A percentile compares a stretch with the other conserved stretches of the same genome.
These are phyloP conservation scores for Falco punctatus DNA, from an alignment of 2,113 vertebrate genomes.

Conservation along the genomic window DNA sequence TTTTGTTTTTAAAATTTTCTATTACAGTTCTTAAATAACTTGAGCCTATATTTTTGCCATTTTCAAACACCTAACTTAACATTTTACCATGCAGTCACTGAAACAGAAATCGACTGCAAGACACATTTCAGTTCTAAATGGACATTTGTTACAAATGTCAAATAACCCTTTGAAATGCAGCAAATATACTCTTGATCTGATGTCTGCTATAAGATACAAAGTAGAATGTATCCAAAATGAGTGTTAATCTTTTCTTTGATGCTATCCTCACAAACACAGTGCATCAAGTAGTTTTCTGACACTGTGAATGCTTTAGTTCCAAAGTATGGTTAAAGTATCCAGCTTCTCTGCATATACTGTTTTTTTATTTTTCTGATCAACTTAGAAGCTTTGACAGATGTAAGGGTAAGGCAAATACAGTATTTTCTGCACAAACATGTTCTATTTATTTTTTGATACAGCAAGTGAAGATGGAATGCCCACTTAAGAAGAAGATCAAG, in stretches of 20 bases:
- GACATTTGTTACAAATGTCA: neutral
- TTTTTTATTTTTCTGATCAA: neutral
- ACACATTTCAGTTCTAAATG: neutral
- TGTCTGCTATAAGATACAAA: neutral
- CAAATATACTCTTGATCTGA: neutral
- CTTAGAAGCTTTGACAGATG: neutral
- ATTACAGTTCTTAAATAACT: neutral
- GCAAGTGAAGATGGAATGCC: neutral
- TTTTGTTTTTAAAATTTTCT: neutral
- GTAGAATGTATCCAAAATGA: neutral
- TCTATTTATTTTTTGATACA: constrained; percentile 35
- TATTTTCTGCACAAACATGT: neutral
- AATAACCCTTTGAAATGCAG: neutral
- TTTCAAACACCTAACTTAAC: neutral
- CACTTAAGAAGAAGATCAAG: constrained; percentile 5
- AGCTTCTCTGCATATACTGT: neutral
- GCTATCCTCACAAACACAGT: neutral
- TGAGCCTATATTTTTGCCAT: neutral
- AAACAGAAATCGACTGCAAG: neutral
- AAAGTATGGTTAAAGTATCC: neutral
- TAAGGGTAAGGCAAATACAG: neutral
- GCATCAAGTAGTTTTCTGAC: neutral
- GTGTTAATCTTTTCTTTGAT: neutral
- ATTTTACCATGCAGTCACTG: neutral
- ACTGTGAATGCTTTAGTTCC: neutral